Conservation (phyloP, 2,113 vertebrate species). For the Catharus minimus region DNA sequence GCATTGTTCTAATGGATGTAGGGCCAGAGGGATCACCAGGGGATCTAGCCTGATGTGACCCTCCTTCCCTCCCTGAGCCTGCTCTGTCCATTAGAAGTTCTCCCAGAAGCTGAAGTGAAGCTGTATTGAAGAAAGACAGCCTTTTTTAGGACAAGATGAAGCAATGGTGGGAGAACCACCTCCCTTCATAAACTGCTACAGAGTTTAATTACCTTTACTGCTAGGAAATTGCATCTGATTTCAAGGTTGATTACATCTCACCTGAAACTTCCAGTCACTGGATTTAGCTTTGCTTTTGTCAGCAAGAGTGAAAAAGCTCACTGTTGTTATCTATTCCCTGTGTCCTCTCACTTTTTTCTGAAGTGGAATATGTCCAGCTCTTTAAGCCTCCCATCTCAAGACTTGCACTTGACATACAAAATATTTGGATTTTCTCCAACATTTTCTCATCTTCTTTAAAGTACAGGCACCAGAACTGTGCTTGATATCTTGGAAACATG, state of each 20-base stretch:
- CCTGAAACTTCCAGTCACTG: slow-evolving; percentile 56
- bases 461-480: background rate
- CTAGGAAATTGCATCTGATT: slow-evolving; percentile 40
- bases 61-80: background rate
- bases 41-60: background rate
- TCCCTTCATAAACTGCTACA: background rate
- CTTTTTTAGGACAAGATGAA: background rate
- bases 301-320: slow-evolving; percentile 27
- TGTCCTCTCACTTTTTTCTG: background rate
- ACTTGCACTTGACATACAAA: background rate
- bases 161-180: background rate
- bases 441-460: slow-evolving; percentile 3
- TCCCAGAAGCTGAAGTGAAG: background rate
- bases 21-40: background rate
- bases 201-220: slow-evolving; percentile 48
- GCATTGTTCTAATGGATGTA: background rate
- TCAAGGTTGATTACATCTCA: slow-evolving; percentile 50
- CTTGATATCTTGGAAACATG: background rate
- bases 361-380: background rate
- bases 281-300: slow-evolving; percentile 46
- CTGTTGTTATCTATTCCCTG: background rate
- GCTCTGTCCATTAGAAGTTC: background rate
- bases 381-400: background rate
- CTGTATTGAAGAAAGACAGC: background rate
- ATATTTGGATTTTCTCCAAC: slow-evolving; percentile 12